Evolutionary conservation across 2,888 invertebrate genomes (phyloP), one percentile per base, ranked within the genome.

Genomic region (Drosophila macrospina): DNA sequence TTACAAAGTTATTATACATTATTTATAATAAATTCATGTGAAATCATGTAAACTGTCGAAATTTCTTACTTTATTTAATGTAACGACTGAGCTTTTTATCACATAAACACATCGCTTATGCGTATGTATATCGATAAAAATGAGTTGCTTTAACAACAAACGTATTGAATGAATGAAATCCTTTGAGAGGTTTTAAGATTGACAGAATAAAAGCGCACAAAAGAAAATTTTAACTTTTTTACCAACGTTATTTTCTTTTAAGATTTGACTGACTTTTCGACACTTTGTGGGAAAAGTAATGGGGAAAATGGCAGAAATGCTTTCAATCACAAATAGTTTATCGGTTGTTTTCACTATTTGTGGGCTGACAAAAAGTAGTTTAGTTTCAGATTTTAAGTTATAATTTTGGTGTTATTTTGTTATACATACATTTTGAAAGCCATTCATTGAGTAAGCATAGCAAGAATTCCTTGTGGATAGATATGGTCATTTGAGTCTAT

Each of bases 241-340:
- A 69, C 67, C 78, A 70, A 69, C 67, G 69, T 76, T 51, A 80
- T 83, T 83, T 80, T 62, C 76, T 78, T 78, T 78, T 69, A 86
- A 80, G 81, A 86, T 83, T 69, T 54, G 55, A 63, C 42, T 69
- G 74, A 69, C 51, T 74, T 65, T 59, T 56, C 63, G 75, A 48
- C 59, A 52, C 48, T 42, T 71, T 68, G 24, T 42, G 28, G 15
- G 47, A 34, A 59, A 30, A 24, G 32, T 37, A 39, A 7, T 45
- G 24, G 41, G 34, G 7, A 8, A 42, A 45, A 24, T 39, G 48
- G 7, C 11, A 36, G 15, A 65, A 72, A 83, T 80, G 73, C 80
- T 82, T 83, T 78, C 86, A 76, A 80, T 73, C 80, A 83, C 83
- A 81, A 86, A 78, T 78, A 83, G 84, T 78, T 78, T 68, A 8